Conservation (phyloP, 2,888 invertebrate species). For the Drepana falcataria region DNA sequence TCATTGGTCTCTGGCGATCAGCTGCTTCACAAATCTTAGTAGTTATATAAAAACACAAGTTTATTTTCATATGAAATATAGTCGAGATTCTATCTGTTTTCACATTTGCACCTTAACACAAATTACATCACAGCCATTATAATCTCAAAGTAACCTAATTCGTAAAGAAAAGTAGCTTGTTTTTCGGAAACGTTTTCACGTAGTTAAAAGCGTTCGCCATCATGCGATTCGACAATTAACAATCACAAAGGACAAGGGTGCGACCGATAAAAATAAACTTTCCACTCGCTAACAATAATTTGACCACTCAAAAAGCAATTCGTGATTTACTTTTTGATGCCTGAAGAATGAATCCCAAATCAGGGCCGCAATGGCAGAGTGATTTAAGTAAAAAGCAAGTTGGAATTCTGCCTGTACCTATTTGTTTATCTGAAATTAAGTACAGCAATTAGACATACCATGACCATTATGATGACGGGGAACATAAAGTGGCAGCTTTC, state of each 20-base stretch:
- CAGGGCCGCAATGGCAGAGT: too few relatives aligned
- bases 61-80: background rate
- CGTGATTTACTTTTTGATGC: background rate
- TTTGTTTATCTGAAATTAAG: too few relatives aligned
- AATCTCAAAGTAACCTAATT: conserved; percentile 39
- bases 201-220: conserved; percentile 47
- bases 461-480: too few relatives aligned
- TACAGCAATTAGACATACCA: too few relatives aligned
- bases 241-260: conserved; percentile 24
- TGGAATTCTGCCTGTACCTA: too few relatives aligned
- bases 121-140: conserved; percentile 31
- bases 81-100: conserved; percentile 30
- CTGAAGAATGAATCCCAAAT: background rate
- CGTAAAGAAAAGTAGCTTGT: conserved; percentile 55
- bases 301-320: conserved; percentile 18
- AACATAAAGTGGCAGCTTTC: too few relatives aligned
- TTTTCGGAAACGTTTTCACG: conserved; percentile 65
- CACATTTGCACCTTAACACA: conserved; percentile 41
- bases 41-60: too few relatives aligned
- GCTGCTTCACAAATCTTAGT: too few relatives aligned
- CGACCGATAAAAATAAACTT: conserved; percentile 35
- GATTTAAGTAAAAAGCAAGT: too few relatives aligned
- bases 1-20: too few relatives aligned
- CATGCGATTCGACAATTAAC: conserved; percentile 64
- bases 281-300: conserved; percentile 19